These are phyloP conservation scores for Pegoplata infirma DNA, from an alignment of 2,888 invertebrate genomes.

Conservation along the genomic window DNA sequence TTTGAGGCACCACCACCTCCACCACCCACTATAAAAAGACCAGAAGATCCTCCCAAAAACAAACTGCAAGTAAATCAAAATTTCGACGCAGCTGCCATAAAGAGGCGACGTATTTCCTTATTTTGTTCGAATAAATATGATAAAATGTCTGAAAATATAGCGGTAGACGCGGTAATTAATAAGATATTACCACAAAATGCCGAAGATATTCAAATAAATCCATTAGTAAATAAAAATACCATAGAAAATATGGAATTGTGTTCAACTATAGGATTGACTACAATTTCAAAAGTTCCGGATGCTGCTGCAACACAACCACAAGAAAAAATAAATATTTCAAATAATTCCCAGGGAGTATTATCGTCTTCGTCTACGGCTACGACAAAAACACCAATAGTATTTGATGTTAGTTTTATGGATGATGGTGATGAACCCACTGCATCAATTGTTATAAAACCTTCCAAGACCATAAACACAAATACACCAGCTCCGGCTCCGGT, in stretches of 20 bases:
- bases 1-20: too few relatives aligned
- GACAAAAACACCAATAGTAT: slow-evolving; percentile 49
- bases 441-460: slow-evolving; percentile 65
- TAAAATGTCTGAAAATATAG: slow-evolving; percentile 54
- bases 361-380: background rate
- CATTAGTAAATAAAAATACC: background rate
- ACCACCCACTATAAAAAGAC: background rate
- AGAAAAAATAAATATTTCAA: background rate
- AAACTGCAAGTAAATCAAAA: background rate
- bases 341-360: background rate
- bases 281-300: slow-evolving; percentile 59
- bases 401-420: slow-evolving; percentile 63
- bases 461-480: background rate
- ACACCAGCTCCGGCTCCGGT: too few relatives aligned
- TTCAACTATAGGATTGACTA: slow-evolving; percentile 53
- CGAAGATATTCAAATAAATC: slow-evolving; percentile 50
- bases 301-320: too few relatives aligned
- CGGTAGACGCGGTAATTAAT: slow-evolving; percentile 61
- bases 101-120: slow-evolving; percentile 62
- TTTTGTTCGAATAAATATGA: slow-evolving; percentile 51
- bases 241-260: background rate
- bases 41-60: background rate
- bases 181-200: slow-evolving; percentile 56
- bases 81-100: slow-evolving; percentile 25
- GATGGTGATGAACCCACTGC: slow-evolving; percentile 64